Base-by-base conservation (phyloP, 37 sponge, comb jelly and placozoan genomes). In the Tethya wilhelma region DNA sequence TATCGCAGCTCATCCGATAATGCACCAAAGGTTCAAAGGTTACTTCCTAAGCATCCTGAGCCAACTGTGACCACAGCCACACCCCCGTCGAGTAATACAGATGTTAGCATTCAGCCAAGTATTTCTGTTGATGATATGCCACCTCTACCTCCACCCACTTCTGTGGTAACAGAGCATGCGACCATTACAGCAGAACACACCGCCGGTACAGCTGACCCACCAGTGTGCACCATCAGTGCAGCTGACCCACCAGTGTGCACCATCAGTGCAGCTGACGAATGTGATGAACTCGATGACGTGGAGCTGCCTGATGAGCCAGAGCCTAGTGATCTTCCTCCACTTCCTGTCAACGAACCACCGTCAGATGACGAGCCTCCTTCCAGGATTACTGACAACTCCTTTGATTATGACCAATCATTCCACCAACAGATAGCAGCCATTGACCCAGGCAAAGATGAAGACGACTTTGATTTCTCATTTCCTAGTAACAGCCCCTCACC, bases 51-150 rank as follows among this genome's bases (percentile, higher is more conserved):
- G 53, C 53, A 9, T 49, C 53, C 53, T 49, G 53, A 19, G 53
- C 14, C 53, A 19, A 49, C 14, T 49, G n/a, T n/a, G n/a, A n/a
- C n/a, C n/a, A n/a, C n/a, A n/a, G n/a, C n/a, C n/a, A n/a, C n/a
- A n/a, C n/a, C n/a, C n/a, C n/a, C n/a, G n/a, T n/a, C n/a, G n/a
- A n/a, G n/a, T n/a, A n/a, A n/a, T n/a, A n/a, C n/a, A n/a, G n/a
- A n/a, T n/a, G n/a, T n/a, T n/a, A n/a, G n/a, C n/a, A n/a, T n/a
- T n/a, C n/a, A n/a, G n/a, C 62, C 11, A 6, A 33, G 38, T 36
- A 33, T 71, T 5, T 6, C 44, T 20, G 19, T 55, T 6, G 56
- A 73, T 73, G 74, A 73, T 31, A 56, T 73, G 57, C 74, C 74
- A 3, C 36, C 38, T 11, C 59, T 73, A 36, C 74, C 57, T 33